Conservation (phyloP, 2,797 vertebrate species). For the Chiloscyllium punctatum region DNA sequence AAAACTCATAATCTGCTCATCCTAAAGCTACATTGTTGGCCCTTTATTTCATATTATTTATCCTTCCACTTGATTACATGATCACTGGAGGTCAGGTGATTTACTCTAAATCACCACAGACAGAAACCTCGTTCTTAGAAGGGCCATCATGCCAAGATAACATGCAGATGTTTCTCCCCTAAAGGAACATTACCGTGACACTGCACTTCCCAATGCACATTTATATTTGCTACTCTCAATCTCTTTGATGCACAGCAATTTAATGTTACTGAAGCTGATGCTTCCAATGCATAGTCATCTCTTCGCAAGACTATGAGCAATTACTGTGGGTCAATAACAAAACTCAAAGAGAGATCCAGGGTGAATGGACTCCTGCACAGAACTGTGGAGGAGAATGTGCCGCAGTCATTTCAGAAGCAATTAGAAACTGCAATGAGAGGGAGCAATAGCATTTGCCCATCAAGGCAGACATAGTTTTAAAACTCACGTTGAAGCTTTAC, state of each 20-base stretch:
- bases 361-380: background rate
- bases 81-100: no score
- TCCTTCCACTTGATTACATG: no score
- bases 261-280: background rate
- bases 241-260: background rate
- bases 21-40: no score
- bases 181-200: background rate
- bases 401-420: background rate
- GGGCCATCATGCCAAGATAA: background rate
- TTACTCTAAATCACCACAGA: no score
- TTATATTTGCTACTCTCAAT: background rate
- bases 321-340: background rate
- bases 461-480: background rate
- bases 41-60: no score
- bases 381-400: background rate
- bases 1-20: no score
- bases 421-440: background rate
- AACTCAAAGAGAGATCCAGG: background rate
- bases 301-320: background rate
- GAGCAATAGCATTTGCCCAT: background rate
- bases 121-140: background rate
- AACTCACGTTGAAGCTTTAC: background rate
- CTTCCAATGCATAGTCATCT: background rate
- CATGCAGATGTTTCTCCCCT: background rate
- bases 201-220: background rate